phyloP scores from a whole-genome alignment of 2,888 invertebrate genomes.

The Melinopterus prodromus region DNA sequence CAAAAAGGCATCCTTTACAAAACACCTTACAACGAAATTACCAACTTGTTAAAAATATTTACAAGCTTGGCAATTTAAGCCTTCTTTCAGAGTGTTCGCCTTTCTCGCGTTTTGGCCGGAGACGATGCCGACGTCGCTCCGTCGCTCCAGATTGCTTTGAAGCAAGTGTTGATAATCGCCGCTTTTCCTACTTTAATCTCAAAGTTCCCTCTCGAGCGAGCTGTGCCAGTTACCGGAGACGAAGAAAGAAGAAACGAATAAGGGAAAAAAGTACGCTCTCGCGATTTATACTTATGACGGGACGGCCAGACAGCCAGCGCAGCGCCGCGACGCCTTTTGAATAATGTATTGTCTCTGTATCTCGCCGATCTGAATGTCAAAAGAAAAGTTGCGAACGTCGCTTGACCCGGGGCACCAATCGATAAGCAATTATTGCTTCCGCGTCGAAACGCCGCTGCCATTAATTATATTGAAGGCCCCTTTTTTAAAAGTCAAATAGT shows the following conservation, averaged over 20 bases:
- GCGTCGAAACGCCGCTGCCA: conserved; percentile 5
- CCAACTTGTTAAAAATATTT: neutral
- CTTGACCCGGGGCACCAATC: conserved; percentile 9
- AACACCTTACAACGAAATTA: neutral
- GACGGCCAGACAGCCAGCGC: too few relatives aligned
- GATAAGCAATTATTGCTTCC: conserved; percentile 24
- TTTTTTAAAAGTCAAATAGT: conserved; percentile 24
- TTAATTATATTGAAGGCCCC: conserved; percentile 15
- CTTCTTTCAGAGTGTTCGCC: neutral
- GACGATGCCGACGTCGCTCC: neutral
- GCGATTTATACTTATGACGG: neutral
- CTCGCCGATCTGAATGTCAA: neutral
- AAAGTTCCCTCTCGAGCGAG: neutral
- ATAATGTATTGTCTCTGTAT: neutral
- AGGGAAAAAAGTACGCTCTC: neutral
- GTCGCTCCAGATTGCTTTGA: neutral
- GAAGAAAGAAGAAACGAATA: neutral
- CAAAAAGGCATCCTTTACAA: neutral
- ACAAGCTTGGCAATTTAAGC: neutral
- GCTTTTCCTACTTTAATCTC: neutral
- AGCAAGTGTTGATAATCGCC: neutral
- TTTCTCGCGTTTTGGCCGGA: neutral
- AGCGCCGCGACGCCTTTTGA: neutral
- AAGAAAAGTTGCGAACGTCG: conserved; percentile 6
- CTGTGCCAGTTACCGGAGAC: neutral